Evolutionary conservation across 2,113 vertebrate species (phyloP).

Genomic region (Saimiri boliviensis): DNA sequence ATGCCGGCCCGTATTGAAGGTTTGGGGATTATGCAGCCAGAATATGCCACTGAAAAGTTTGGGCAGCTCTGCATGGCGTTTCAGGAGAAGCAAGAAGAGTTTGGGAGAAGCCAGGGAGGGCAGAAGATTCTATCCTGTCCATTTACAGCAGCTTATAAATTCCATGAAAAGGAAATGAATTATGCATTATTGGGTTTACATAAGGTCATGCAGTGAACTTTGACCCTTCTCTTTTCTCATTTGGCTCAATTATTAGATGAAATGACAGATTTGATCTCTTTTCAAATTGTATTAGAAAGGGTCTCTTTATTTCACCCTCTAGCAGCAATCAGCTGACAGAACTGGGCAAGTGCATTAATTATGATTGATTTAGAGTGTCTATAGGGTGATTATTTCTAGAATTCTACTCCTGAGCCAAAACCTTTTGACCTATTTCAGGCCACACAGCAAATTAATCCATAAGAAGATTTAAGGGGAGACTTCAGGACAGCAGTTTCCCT

Average conservation of each 20-base stretch:
- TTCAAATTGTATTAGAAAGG: conserved; percentile 92
- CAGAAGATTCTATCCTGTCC: conserved; percentile 74
- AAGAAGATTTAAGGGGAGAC: conserved; percentile 91
- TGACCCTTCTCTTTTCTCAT: conserved; percentile 89
- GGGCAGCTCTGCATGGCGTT: conserved; percentile 50
- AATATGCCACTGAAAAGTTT: conserved; percentile 77
- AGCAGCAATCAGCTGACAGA: conserved; percentile 91
- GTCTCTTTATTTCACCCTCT: conserved; percentile 90
- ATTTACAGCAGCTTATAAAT: conserved; percentile 84
- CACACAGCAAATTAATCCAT: conserved; percentile 94
- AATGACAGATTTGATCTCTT: conserved; percentile 95
- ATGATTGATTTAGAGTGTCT: conserved; percentile 97
- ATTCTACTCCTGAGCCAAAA: conserved; percentile 92
- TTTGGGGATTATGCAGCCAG: conserved; percentile 78
- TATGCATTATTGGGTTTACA: conserved; percentile 87
- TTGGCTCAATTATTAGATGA: conserved; percentile 94
- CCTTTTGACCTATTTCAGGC: conserved; percentile 95
- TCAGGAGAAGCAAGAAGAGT: neutral
- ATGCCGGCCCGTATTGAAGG: conserved; percentile 76
- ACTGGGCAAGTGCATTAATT: conserved; percentile 94
- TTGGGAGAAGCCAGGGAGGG: conserved; percentile 59
- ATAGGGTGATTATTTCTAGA: conserved; percentile 95
- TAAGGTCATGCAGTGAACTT: conserved; percentile 87
- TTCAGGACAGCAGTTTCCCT: conserved; percentile 77
- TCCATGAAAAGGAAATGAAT: conserved; percentile 88